phyloP scores from a whole-genome alignment of 2,113 vertebrate species.

The Megaceryle maxima region DNA sequence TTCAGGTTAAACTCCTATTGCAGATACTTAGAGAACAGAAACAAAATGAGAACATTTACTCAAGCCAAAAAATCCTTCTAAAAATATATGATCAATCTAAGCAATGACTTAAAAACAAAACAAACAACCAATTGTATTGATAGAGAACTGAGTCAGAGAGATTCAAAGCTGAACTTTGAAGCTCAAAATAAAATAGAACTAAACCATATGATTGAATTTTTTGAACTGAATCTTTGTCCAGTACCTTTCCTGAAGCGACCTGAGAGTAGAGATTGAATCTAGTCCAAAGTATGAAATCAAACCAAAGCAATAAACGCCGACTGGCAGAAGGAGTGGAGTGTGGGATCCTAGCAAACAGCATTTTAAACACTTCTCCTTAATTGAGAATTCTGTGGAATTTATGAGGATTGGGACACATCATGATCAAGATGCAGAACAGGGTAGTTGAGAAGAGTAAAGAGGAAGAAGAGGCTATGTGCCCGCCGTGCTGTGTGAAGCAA shows the following conservation, averaged over 20 bases:
- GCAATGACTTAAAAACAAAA: background rate
- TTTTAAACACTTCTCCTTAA: background rate
- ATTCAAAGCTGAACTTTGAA: background rate
- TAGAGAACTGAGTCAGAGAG: background rate
- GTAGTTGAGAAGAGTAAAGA: background rate
- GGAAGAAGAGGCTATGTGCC: background rate
- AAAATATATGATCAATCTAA: background rate
- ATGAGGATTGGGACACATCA: background rate
- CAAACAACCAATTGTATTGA: background rate
- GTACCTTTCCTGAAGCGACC: background rate
- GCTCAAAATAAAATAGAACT: background rate
- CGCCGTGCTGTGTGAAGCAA: background rate
- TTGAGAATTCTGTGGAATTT: background rate
- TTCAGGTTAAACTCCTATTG: background rate
- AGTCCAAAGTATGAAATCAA: background rate
- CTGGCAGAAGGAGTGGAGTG: background rate
- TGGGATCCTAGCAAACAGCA: background rate
- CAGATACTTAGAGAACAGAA: background rate
- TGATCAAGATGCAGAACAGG: background rate
- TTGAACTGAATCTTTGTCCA: background rate
- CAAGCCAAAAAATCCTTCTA: background rate
- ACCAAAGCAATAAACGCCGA: background rate
- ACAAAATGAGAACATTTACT: background rate
- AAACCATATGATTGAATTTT: background rate
- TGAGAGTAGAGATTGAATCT: background rate